Conservation (phyloP, 2,797 vertebrate species). For the Staurois parvus region DNA sequence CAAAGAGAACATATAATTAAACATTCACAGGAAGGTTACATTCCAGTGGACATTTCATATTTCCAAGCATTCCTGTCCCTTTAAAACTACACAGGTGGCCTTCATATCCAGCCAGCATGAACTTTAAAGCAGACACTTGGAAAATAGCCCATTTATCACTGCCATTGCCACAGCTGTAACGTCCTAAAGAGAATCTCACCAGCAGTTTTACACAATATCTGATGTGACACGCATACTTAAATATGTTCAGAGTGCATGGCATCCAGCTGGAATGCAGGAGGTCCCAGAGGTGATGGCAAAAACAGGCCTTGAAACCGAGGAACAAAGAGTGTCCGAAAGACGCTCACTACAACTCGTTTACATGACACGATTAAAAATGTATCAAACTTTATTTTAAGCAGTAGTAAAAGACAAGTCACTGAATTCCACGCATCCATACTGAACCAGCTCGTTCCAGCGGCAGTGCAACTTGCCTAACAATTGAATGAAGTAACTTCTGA, state of each 20-base stretch:
- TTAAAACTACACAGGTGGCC: background rate
- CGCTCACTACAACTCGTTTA: background rate
- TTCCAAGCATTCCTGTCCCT: too few species aligned
- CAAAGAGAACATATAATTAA: too few species aligned
- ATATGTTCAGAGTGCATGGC: conserved; percentile 41
- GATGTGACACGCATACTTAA: conserved; percentile 45
- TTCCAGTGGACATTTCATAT: background rate
- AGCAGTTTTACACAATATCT: conserved; percentile 25
- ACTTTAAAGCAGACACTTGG: background rate
- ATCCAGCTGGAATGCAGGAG: conserved; percentile 46
- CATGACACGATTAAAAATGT: background rate
- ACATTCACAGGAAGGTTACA: too few species aligned
- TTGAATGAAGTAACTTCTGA: too few species aligned
- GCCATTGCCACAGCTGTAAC: conserved; percentile 20
- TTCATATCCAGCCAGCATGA: conserved; percentile 13
- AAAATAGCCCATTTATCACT: conserved; percentile 23
- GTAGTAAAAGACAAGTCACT: background rate
- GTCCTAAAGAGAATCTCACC: conserved; percentile 22
- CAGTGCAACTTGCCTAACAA: too few species aligned
- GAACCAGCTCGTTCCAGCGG: background rate
- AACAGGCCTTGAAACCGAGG: background rate
- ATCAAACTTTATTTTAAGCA: background rate
- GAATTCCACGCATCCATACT: background rate
- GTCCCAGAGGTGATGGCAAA: conserved; percentile 23
- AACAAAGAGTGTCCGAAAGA: background rate